Evolutionary conservation across 2,113 vertebrate genomes (phyloP), one percentile per base, ranked within the genome.

Genomic region (Pterophyllum scalare): DNA sequence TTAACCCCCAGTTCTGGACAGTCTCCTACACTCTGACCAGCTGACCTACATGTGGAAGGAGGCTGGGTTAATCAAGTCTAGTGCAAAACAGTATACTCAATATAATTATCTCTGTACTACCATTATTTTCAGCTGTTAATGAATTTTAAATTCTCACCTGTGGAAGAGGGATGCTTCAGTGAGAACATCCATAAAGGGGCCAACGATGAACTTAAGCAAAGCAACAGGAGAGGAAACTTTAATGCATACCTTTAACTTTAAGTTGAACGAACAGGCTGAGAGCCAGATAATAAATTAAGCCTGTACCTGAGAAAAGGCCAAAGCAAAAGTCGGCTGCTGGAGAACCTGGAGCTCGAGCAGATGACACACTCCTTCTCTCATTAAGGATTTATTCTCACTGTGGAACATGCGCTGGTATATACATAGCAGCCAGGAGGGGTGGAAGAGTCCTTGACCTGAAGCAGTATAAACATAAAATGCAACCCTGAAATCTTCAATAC

Each of bases 341-440:
- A 95, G 92, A 80, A 96, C 93, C 85, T 92, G 95, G 59, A 99
- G 95, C 80, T 97, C 96, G 35, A 99, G 89, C 87, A 99, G 96
- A 85, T 99, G 97, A 86, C 90, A 91, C 80, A 99, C 87, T 2
- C 98, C 97, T 91, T 99, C 98, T 87, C 94, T 97, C 81, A 95
- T 96, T 75, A 99, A 31, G 3, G 96, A 94, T 93, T 98, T 99
- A 89, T 98, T 99, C 92, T 99, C 98, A 80, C 97, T 98, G 86
- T 98, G 97, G 94, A 99, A 98, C 97, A 99, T 98, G 79, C 98
- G 95, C 92, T 96, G 97, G 85, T 99, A 99, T 80, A 98, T 94
- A 91, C 98, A 99, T 83, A 97, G 89, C 74, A 97, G 95, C 98
- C 98, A 99, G 0, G 97, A 98, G 0, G 97, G 96, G 64, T 99